phyloP scores from a whole-genome alignment of 2,888 invertebrate genomes.

The Stegophylla sp. region DNA sequence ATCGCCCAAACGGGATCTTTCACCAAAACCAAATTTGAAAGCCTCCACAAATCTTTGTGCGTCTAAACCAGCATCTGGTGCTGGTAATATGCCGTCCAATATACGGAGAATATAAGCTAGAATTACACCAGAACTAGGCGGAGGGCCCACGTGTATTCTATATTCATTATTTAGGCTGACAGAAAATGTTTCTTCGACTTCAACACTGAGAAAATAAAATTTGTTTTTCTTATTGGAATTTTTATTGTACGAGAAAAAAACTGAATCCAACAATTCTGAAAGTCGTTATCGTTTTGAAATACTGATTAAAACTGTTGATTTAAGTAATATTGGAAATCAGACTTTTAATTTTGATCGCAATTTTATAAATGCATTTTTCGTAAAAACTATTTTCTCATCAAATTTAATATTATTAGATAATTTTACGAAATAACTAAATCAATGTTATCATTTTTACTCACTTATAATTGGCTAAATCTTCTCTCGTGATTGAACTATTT shows the following conservation, averaged over 20 bases:
- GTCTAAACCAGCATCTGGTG: slow-evolving; percentile 68
- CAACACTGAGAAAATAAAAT: slow-evolving; percentile 1
- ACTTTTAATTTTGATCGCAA: not conserved
- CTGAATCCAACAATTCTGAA: no score
- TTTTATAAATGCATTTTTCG: not conserved
- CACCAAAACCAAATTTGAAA: slow-evolving; percentile 90
- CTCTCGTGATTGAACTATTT: slow-evolving; percentile 79
- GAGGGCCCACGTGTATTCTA: slow-evolving; percentile 63
- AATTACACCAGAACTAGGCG: slow-evolving; percentile 85
- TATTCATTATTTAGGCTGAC: slow-evolving; percentile 18
- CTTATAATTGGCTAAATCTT: slow-evolving; percentile 79
- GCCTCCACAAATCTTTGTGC: slow-evolving; percentile 84
- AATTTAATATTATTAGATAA: not conserved
- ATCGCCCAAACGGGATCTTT: slow-evolving; percentile 87
- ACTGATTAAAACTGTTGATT: no score
- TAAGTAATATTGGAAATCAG: not conserved
- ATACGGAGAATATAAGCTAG: slow-evolving; percentile 83
- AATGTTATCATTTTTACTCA: slow-evolving; percentile 64
- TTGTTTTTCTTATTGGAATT: no score
- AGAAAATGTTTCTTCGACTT: not conserved
- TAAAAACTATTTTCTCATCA: not conserved
- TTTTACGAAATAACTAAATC: not conserved
- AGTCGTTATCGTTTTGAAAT: no score
- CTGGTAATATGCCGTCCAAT: slow-evolving; percentile 69
- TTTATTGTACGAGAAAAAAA: no score